Base-by-base conservation (phyloP, 2,888 invertebrate species). In the Ophion slaviceki region DNA sequence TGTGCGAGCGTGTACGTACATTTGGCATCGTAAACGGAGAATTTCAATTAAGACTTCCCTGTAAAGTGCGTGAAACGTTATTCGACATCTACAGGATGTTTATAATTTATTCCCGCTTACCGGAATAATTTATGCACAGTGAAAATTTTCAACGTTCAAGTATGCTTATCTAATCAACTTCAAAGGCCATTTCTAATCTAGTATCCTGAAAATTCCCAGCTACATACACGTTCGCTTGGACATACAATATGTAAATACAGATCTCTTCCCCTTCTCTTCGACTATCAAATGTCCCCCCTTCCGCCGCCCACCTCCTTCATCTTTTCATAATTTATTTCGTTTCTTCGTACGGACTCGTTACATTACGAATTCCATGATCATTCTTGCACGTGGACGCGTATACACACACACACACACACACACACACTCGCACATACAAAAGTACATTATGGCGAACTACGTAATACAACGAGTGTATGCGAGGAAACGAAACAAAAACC, bases 401-500 rank as follows among this genome's bases (percentile, higher is more conserved):
- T 11, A 47, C 47, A 47, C 47, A 47, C 10, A 47, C 11, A 47
- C 47, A 36, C 11, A 36, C 11, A 47, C 47, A 53, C 14, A 53
- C 4, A 53, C 14, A 40, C 53, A 17, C 53, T 17, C 53, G 53
- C 53, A 53, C 14, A 53, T 17, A 71, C 62, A 71, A 11, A 67
- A n/a, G 14, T 11, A 53, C 53, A 53, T 14, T 70, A 62, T n/a
- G 74, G 72, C 76, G 36, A 64, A 76, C 74, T 79, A 66, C 36
- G 32, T 84, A 66, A 82, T 64, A 45, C 53, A 79, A 72, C 77
- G 75, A 67, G 66, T 20, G 40, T 76, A 71, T 71, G 68, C 57
- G 84, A 83, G 74, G 72, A 76, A 80, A 82, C 47, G 77, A 81
- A 84, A 84, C 61, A 67, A 82, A 67, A 78, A 70, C 8, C 57